Percentiles rank a stretch among this genome's conserved stretches.
Conservation (phyloP, 2,797 vertebrate species). For the Rhabdophis nuchalis region DNA sequence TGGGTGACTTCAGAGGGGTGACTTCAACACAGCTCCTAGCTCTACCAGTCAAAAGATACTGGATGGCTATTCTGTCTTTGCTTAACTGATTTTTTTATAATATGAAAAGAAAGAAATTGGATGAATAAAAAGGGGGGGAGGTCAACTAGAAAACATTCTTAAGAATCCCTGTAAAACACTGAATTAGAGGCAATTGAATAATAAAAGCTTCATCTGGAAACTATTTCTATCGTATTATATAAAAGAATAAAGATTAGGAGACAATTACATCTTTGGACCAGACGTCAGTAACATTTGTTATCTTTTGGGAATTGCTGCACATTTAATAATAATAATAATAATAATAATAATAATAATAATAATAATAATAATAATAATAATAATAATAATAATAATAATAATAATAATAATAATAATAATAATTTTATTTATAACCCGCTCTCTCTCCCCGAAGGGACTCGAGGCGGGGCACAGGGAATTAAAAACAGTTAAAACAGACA, state of each 20-base stretch:
- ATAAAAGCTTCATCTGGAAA: not conserved
- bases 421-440: no score
- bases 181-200: not conserved
- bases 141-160: not conserved
- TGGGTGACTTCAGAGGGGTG: not conserved
- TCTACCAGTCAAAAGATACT: not conserved
- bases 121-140: not conserved
- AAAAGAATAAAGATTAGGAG: not conserved
- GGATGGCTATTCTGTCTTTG: not conserved
- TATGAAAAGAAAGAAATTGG: not conserved
- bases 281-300: not conserved
- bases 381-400: no score
- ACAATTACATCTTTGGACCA: not conserved
- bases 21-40: not conserved
- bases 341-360: no score
- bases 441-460: no score
- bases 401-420: no score
- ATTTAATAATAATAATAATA: no score
- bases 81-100: not conserved
- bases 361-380: no score
- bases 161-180: not conserved
- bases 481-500: no score
- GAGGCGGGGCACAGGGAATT: no score
- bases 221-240: not conserved
- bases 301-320: not conserved